Evolutionary conservation across 2,888 invertebrate species (phyloP), one percentile per base, ranked within the genome.

Genomic region (Mechanitis messenoides): DNA sequence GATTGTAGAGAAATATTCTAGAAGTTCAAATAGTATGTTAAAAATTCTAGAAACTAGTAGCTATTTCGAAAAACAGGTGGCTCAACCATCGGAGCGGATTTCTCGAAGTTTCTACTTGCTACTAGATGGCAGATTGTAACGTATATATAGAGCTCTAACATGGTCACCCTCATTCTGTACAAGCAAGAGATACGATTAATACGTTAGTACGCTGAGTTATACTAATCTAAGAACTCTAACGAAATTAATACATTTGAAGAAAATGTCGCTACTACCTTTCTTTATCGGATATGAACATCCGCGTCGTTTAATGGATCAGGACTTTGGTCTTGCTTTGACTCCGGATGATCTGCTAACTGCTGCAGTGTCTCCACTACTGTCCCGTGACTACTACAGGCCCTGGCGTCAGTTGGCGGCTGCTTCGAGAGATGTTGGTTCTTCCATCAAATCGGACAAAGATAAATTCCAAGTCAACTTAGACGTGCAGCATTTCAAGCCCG

Each of bases 401-500:
- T 84, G 84, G 84, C 73, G 80, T 3, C 81, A 87, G 56, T 76
- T 86, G 12, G 78, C 87, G 9, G 75, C 83, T 5, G 74, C 85
- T 0, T 79, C 82, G 46, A 81, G 81, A 56, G 91, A 91, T 69
- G 75, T 91, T 55, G 90, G 86, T 1, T 91, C 90, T 20, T 89
- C 81, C 61, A 86, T 92, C 60, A 83, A 88, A 33, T 74, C 83
- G 9, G 92, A 92, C 72, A 91, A 92, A 56, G 92, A 92, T 66
- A 92, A 92, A 65, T 93, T 92, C 72, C 92, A 93, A 73, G 92
- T 94, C 3, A 92, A 91, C 69, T 81, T 95, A 73, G 95, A 95
- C 74, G 94, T 95, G 3, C 92, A 93, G 66, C 93, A 95, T 64
- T 95, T 95, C 72, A 81, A 91, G 3, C 95, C 95, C 0, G 92